These are phyloP conservation scores for Sisyra nigra DNA, from an alignment of 2,888 invertebrate species.

Conservation along the genomic window DNA sequence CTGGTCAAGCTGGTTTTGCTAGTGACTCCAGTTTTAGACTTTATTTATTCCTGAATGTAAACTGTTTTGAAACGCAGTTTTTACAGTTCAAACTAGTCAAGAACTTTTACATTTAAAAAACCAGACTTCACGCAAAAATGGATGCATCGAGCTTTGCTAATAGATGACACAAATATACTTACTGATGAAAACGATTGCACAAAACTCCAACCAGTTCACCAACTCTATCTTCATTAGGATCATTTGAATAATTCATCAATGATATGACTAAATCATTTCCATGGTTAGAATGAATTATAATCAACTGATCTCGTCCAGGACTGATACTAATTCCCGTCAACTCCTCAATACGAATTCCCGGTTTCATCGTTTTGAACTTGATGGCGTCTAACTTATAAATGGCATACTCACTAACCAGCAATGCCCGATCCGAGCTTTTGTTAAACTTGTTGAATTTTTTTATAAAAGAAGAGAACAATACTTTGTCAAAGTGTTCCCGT, in stretches of 20 bases:
- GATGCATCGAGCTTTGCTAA: no score
- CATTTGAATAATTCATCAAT: slow-evolving; percentile 26
- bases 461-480: slow-evolving; percentile 49
- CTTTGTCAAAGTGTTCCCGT: slow-evolving; percentile 41
- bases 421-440: slow-evolving; percentile 63
- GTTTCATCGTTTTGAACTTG: slow-evolving; percentile 77
- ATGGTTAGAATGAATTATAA: slow-evolving; percentile 69
- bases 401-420: slow-evolving; percentile 68
- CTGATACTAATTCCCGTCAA: slow-evolving; percentile 75
- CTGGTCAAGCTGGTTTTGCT: no score
- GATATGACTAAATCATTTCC: slow-evolving; percentile 85
- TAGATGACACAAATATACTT: slow-evolving; percentile 35
- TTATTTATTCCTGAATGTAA: no score
- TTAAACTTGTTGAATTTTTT: slow-evolving; percentile 52
- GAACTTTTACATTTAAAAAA: no score
- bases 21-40: no score
- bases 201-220: slow-evolving; percentile 79
- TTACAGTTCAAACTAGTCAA: no score
- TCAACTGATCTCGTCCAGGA: slow-evolving; percentile 72
- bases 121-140: no score
- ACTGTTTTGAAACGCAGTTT: no score
- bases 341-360: slow-evolving; percentile 66
- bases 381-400: slow-evolving; percentile 77
- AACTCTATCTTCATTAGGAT: slow-evolving; percentile 49
- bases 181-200: slow-evolving; percentile 60